phyloP scores from a whole-genome alignment of 2,888 invertebrate species.

The Emmelina monodactyla region DNA sequence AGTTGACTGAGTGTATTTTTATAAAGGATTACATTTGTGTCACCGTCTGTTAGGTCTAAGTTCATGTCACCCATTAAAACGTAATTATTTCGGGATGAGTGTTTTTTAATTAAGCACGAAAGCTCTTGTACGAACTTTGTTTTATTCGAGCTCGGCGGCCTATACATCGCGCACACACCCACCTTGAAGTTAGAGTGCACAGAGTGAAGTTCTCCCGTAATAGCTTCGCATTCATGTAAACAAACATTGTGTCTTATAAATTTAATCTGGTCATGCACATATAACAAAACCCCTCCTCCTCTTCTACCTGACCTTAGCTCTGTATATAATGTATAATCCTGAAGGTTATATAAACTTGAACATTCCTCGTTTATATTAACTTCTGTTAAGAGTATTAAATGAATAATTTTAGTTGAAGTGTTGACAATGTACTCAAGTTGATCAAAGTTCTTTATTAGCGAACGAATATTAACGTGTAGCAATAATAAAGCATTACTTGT shows the following conservation, averaged over 20 bases:
- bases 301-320: slow-evolving; percentile 7
- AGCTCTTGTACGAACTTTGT: slow-evolving; percentile 5
- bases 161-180: slow-evolving; percentile 9
- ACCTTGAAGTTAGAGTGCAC: slow-evolving; percentile 1
- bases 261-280: slow-evolving; percentile 5
- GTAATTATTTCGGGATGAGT: background rate
- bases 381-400: slow-evolving; percentile 11
- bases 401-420: slow-evolving; percentile 3
- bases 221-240: slow-evolving; percentile 4
- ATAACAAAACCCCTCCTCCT: slow-evolving; percentile 10
- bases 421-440: slow-evolving; percentile 12
- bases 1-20: slow-evolving; percentile 3
- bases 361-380: slow-evolving; percentile 8
- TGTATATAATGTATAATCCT: slow-evolving; percentile 9
- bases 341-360: slow-evolving; percentile 4
- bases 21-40: background rate
- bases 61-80: slow-evolving; percentile 11
- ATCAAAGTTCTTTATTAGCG: slow-evolving; percentile 10
- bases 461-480: slow-evolving; percentile 6
- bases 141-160: slow-evolving; percentile 13
- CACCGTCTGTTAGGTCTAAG: slow-evolving; percentile 4
- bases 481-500: background rate
- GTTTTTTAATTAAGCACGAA: background rate
- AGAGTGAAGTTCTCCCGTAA: slow-evolving; percentile 5
- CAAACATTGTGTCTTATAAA: background rate